Conservation (phyloP, 2,888 invertebrate genomes). For the Pristionchus fissidentatus region DNA sequence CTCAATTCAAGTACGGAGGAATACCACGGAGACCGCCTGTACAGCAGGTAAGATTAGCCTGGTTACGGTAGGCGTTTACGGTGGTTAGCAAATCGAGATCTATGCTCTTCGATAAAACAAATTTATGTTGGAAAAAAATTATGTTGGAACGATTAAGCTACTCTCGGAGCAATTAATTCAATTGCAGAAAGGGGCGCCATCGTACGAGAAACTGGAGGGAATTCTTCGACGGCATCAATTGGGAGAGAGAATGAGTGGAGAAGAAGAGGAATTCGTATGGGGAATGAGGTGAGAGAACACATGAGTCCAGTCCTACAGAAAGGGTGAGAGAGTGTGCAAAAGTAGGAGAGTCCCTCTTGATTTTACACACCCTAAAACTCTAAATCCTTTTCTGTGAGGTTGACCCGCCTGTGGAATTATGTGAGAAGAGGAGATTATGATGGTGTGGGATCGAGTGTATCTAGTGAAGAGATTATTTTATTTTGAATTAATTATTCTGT, state of each 20-base stretch:
- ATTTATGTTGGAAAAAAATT: background rate
- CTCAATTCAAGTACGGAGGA: slow-evolving; percentile 2
- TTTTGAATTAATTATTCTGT: background rate
- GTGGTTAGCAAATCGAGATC: background rate
- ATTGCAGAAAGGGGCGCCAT: background rate
- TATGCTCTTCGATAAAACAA: too few relatives aligned
- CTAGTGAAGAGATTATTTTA: background rate
- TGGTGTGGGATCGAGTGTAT: background rate
- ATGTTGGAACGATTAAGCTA: background rate
- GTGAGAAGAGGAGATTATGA: background rate
- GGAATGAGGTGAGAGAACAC: slow-evolving; percentile 48
- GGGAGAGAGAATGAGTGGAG: slow-evolving; percentile 48
- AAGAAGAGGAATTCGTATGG: slow-evolving; percentile 58
- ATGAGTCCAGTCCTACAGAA: too few relatives aligned
- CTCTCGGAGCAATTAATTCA: background rate
- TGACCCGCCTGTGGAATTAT: too few relatives aligned
- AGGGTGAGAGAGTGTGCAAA: too few relatives aligned
- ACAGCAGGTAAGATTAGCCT: background rate
- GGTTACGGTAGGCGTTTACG: background rate
- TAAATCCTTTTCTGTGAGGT: too few relatives aligned
- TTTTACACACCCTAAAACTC: too few relatives aligned
- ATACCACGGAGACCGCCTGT: background rate
- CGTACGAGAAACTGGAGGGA: slow-evolving; percentile 21
- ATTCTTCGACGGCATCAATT: slow-evolving; percentile 48
- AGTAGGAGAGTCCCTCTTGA: too few relatives aligned